Evolutionary conservation across 2,888 invertebrate species (phyloP), one percentile per base, ranked within the genome.

Genomic region (Atrina japonica): DNA sequence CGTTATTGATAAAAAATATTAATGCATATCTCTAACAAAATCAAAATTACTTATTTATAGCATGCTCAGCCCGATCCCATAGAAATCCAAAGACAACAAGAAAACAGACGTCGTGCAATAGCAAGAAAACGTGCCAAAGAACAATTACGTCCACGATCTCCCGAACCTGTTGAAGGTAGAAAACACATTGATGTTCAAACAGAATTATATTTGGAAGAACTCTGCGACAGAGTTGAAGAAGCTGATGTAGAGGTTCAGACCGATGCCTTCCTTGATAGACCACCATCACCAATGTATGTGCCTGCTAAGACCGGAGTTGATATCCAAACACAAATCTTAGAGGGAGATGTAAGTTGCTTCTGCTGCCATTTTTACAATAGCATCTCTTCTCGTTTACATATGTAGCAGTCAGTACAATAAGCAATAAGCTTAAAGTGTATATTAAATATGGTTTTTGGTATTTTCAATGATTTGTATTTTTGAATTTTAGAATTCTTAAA

Each of bases 161-260:
- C 95, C 72, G 95, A 95, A 47, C 94, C 95, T 16, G 95, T 96
- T 45, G 93, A 94, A 64, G 97, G 96, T 27, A 93, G 97, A 75
- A 94, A 94, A 63, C 96, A 97, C 92, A 96, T 95, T 84, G 94
- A 94, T 75, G 94, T 97, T 52, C 97, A 98, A 92, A 97, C 97
- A 0, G 97, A 97, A 78, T 92, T 94, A 84, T 97, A 95, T 89
- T 93, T 97, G 67, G 97, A 97, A 90, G 97, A 97, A 92, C 93
- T 95, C 52, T 85, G 88, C 80, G 91, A 91, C 72, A 81, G 90
- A 40, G 88, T 91, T 14, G 90, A 91, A 78, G 95, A 95, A 88
- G 92, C 93, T 75, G 95, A 96, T 85, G 94, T 94, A 61, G 94
- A 94, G 82, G 95, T 95, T 64, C 96, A 96, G 91, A 97, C 97